A percentile compares a stretch with the other conserved stretches of the same genome.
Conservation (phyloP, 2,113 vertebrate genomes). For the Austrofundulus limnaeus region DNA sequence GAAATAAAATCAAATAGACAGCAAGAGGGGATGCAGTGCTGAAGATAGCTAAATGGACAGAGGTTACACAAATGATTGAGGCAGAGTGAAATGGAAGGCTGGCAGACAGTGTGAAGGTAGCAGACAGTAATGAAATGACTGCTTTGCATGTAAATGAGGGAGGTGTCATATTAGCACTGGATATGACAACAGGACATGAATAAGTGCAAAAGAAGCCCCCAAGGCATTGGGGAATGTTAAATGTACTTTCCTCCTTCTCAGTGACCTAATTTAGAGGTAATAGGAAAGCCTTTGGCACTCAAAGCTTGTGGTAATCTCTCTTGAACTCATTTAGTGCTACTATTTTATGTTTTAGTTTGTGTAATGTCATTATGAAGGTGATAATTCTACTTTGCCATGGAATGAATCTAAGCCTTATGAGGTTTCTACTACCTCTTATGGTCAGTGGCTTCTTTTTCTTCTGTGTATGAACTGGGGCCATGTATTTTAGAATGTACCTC, state of each 20-base stretch:
- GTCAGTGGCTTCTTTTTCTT: no score
- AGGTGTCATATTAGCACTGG: constrained; percentile 1
- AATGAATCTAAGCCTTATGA: no score
- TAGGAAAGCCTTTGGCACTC: no score
- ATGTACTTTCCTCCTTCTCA: not conserved
- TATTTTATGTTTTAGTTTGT: no score
- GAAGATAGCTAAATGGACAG: constrained; percentile 4
- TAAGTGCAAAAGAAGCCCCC: not conserved
- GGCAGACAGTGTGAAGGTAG: constrained; percentile 3
- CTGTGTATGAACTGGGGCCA: no score
- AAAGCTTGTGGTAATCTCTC: no score
- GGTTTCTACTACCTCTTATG: no score
- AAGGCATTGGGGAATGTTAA: not conserved
- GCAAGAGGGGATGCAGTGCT: not conserved
- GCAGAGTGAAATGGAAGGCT: not conserved
- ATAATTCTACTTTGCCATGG: no score
- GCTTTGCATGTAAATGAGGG: constrained; percentile 15
- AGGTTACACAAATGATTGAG: constrained; percentile 16
- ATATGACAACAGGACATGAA: constrained; percentile 10
- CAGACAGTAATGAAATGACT: constrained; percentile 4
- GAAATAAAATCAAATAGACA: not conserved
- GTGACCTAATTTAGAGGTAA: no score
- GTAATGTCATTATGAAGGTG: no score
- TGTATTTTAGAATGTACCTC: no score
- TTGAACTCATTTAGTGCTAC: no score